Conservation (phyloP, 2,797 vertebrate genomes). For the Sebastes diploproa region DNA sequence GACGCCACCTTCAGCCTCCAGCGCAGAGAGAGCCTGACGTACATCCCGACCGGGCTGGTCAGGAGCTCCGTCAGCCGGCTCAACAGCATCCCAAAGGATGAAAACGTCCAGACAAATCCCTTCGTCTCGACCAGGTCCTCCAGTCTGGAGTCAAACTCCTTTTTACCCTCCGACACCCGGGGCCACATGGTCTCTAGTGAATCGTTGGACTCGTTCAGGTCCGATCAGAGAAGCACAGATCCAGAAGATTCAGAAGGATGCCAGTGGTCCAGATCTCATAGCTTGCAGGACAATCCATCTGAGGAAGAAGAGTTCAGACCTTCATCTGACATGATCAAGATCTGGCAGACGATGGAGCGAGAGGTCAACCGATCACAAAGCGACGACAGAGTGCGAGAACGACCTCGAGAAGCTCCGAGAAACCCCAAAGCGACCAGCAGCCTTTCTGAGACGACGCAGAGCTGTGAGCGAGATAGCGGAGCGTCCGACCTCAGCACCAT, state of each 20-base stretch:
- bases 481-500: slow-evolving; percentile 73
- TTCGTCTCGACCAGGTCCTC: neutral
- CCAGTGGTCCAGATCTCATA: slow-evolving; percentile 8
- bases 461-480: slow-evolving; percentile 39
- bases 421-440: neutral
- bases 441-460: slow-evolving; percentile 20
- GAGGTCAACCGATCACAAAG: slow-evolving; percentile 42
- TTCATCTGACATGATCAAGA: slow-evolving; percentile 84
- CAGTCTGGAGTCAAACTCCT: slow-evolving; percentile 1
- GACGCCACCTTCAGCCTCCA: slow-evolving; percentile 84
- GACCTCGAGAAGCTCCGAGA: slow-evolving; percentile 12
- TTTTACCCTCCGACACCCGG: neutral
- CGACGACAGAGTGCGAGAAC: neutral
- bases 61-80: slow-evolving; percentile 87
- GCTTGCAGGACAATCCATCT: slow-evolving; percentile 18
- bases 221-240: slow-evolving; percentile 15
- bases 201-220: slow-evolving; percentile 54
- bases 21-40: slow-evolving; percentile 92
- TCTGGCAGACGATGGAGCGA: slow-evolving; percentile 87
- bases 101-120: neutral
- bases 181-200: slow-evolving; percentile 34
- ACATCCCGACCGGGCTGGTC: slow-evolving; percentile 92
- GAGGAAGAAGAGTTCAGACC: slow-evolving; percentile 81
- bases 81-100: slow-evolving; percentile 80
- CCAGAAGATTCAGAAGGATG: slow-evolving; percentile 21